Base-by-base conservation (phyloP, 2,888 invertebrate species). In the Mythimna ferrago region DNA sequence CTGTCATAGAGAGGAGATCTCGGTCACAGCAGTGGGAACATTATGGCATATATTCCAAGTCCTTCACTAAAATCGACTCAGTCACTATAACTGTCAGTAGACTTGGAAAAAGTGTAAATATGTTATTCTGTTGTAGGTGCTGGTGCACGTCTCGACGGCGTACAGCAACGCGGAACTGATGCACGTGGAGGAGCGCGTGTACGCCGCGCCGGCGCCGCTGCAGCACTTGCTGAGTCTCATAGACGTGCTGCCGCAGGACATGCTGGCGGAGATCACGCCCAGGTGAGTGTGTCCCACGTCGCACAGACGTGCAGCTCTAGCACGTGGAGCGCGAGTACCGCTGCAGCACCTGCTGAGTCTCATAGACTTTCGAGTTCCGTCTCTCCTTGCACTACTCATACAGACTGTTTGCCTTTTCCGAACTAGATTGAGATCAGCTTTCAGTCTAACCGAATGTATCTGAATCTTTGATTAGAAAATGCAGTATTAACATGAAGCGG, bases 141-240 rank as follows among this genome's bases (percentile, higher is more conserved):
- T 98, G 32, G 94, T 98, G 4, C 98, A 99, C 93, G 97, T 99
- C 0, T 99, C 99, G 0, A 99, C 99, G 0, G 98, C 98, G 0
- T 99, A 98, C 93, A 97, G 98, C 76, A 98, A 99, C 93, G 97
- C 98, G 19, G 98, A 98, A 84, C 96, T 97, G 62, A 90, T 96
- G 2, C 94, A 95, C 1, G 97, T 99, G 1, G 97, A 98, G 70
- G 99, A 99, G 93, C 95, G 96, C 68, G 96, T 98, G 21, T 98
- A 98, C 92, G 97, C 97, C 1, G 89, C 97, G 0, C 96, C 96
- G 0, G 95, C 96, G 0, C 96, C 97, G 71, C 97, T 98, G 96
- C 92, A 94, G 7, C 95, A 26, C 26, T 2, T 26, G 26, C 26
- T 26, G 26, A 26, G 26, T 26, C 26, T 26, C 26, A 26, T 26